Conservation (phyloP, 2,113 vertebrate species). For the Gallinago media region DNA sequence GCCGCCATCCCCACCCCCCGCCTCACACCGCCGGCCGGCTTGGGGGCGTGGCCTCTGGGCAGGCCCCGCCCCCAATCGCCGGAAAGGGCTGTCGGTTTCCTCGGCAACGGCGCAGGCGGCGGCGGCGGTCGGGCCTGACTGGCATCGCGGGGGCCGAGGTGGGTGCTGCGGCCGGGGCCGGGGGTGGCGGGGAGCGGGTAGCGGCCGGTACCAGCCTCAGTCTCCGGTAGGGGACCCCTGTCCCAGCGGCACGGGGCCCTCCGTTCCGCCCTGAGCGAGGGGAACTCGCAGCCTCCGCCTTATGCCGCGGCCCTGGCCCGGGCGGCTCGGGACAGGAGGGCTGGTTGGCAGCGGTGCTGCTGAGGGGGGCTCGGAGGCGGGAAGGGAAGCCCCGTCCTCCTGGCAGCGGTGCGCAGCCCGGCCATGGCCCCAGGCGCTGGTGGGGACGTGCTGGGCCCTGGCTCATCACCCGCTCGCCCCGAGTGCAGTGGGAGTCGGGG, state of each 20-base stretch:
- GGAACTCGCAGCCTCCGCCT: too few species aligned
- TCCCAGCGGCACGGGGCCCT: not conserved
- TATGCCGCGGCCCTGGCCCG: not conserved
- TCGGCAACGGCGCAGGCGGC: slow-evolving; percentile 27
- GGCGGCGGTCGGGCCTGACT: not conserved
- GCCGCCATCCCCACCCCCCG: too few species aligned
- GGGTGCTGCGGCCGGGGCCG: not conserved
- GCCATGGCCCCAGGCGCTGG: not conserved
- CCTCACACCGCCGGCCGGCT: too few species aligned
- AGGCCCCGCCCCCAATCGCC: too few species aligned
- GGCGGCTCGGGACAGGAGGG: not conserved
- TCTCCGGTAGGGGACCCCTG: rapidly evolving
- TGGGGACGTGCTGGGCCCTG: not conserved
- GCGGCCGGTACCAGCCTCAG: rapidly evolving
- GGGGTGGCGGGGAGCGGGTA: not conserved
- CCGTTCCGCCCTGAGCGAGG: too few species aligned
- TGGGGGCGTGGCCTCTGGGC: too few species aligned
- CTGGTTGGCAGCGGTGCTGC: not conserved
- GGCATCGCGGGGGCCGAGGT: not conserved
- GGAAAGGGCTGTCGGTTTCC: not conserved
- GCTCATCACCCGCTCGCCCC: not conserved
- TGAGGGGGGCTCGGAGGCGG: not conserved
- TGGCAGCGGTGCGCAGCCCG: not conserved
- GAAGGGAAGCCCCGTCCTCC: not conserved
- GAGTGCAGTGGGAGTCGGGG: not conserved